Conservation (phyloP, 2,113 vertebrate genomes). For the Epinephelus moara region DNA sequence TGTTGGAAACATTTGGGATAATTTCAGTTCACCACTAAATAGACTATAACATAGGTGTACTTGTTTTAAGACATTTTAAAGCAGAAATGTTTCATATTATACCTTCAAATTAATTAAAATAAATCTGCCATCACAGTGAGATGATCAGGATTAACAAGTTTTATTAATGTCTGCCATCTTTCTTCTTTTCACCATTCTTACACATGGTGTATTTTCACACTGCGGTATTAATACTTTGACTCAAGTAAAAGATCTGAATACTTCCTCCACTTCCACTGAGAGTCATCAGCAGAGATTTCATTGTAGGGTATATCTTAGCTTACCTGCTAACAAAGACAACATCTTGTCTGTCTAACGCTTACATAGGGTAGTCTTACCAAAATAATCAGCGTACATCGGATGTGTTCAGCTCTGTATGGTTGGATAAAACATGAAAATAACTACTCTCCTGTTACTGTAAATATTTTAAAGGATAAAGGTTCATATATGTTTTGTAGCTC, state of each 20-base stretch:
- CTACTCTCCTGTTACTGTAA: not conserved
- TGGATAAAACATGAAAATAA: not conserved
- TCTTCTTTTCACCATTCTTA: not conserved
- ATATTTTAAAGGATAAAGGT: not conserved
- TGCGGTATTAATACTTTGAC: not conserved
- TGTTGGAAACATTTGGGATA: too few species aligned
- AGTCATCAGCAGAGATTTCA: not conserved
- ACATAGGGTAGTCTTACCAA: not conserved
- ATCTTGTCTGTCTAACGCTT: not conserved
- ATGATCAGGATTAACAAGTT: not conserved
- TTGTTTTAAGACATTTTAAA: too few species aligned
- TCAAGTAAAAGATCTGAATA: not conserved
- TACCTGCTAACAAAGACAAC: not conserved
- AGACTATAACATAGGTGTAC: too few species aligned
- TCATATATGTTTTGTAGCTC: slow-evolving; percentile 12
- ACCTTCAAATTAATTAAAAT: not conserved
- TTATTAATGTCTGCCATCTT: too few species aligned
- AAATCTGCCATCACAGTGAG: not conserved
- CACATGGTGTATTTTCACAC: not conserved
- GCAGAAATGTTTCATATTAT: not conserved
- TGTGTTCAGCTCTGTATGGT: not conserved
- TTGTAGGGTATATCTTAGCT: not conserved
- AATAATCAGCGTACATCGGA: not conserved
- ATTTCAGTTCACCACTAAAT: too few species aligned
- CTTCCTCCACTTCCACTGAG: not conserved